Conservation (phyloP, 1,140 invertebrate genomes). For the Bombus polaris region DNA sequence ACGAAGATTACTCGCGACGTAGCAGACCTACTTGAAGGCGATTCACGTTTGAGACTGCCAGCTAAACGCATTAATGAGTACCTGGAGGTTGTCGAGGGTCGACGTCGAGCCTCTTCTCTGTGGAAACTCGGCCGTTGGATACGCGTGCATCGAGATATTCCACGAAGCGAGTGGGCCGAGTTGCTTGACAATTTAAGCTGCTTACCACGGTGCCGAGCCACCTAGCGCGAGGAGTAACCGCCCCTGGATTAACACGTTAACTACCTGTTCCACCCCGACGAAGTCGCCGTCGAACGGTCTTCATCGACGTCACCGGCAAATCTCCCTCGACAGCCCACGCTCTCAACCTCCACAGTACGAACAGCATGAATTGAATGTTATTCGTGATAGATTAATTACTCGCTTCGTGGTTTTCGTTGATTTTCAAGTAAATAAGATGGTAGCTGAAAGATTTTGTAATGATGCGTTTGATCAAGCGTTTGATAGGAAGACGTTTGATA, state of each 20-base stretch:
- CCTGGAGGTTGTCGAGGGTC: background rate
- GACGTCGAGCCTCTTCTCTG: background rate
- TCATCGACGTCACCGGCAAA: background rate
- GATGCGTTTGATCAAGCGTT: background rate
- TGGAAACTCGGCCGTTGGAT: constrained; percentile 31
- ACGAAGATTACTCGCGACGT: background rate
- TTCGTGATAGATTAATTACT: constrained; percentile 10
- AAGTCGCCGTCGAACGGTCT: constrained; percentile 25
- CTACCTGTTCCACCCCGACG: constrained; percentile 41
- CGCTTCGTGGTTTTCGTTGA: background rate
- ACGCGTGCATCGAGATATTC: constrained; percentile 4
- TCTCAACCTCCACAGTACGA: background rate
- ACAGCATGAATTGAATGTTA: background rate
- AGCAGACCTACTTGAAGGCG: background rate
- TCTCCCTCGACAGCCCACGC: background rate
- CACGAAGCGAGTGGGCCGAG: constrained; percentile 17
- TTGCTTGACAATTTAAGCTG: constrained; percentile 66
- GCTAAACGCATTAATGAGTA: constrained; percentile 59
- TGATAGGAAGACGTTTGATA: background rate
- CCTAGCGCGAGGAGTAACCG: constrained; percentile 59
- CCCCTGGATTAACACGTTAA: constrained; percentile 66
- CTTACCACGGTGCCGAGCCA: constrained; percentile 45
- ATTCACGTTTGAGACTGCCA: background rate
- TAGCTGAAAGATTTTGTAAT: background rate
- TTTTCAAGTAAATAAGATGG: background rate